Base-by-base conservation (phyloP, 2,797 vertebrate species). In the Tinamus major region DNA sequence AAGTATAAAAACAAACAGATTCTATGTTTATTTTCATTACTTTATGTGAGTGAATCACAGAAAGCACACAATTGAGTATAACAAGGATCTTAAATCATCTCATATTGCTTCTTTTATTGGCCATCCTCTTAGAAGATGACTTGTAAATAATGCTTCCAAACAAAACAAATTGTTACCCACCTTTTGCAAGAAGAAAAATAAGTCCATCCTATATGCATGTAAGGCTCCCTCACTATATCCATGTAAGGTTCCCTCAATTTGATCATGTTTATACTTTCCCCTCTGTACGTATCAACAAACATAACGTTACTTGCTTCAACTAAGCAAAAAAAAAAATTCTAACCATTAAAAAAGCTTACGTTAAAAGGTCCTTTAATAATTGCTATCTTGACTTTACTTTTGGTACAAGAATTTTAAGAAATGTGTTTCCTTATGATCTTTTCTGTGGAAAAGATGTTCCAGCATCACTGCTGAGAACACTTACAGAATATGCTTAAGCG, bases 181-280 rank as follows among this genome's bases (percentile, higher is more conserved):
- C 35, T 75, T 79, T 53, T 79, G 24, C 41, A 87, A 84, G 27
- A 24, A 80, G 41, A 76, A 90, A 79, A 61, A 12, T 48, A 75
- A 23, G 14, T 6, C 24, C 0, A 0, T 2, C 1, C 39, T 53
- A 59, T 6, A 24, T 0, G 3, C 19, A 61, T 24, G 56, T 3
- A 16, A 71, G 8, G n/a, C 49, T n/a, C 49, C 35, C 37, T 69
- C 51, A 69, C 39, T 53, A 59, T 7, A 24, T 0, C 2, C 19
- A 61, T 24, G 56, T 3, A 16, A 71, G 8, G n/a, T 49, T n/a
- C 49, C 35, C 37, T 69, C 51, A 69, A 63, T 58, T 75, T 51
- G 8, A 58, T 58, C 7, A 2, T 41, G 69, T 84, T 69, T 44
- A 14, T 53, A 20, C 11, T 48, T 63, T 6, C 51, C 56, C 46